Evolutionary conservation across 1,140 invertebrate species (phyloP), one percentile per base, ranked within the genome.

Genomic region (Brachionus angularis): DNA sequence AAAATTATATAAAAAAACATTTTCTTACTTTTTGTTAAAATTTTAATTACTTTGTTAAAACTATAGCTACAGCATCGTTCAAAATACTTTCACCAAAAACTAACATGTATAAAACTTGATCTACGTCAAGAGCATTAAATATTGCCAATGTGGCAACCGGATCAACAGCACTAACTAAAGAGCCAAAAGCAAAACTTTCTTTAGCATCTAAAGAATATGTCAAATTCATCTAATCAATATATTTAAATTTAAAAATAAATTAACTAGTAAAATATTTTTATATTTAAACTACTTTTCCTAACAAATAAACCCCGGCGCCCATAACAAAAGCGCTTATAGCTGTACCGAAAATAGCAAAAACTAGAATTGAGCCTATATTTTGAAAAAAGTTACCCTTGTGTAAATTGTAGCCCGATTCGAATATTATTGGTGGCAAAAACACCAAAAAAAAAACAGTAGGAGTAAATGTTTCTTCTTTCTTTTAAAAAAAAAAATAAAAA

Each of bases 301-400:
- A 72, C 16, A 79, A 67, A 31, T 74, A 74, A 12, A 77, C 36
- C 33, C 72, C 71, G 33, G 75, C 71, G 36, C 76, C 77, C 49
- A 78, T 77, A 12, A 74, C 33, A 14, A 72, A 73, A 14, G 95
- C 94, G 18, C 93, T 96, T 74, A 98, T 95, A 0, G 90, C 87
- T 18, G 95, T 98, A 0, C 95, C 95, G 76, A 96, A 85, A 74
- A 98, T 94, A 1, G 95, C 94, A 87, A 98, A 98, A 0, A 97
- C 87, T 49, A 84, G 73, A 73, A 87, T 87, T 31, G 85, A 93
- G 25, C 92, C 93, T 79, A 97, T 94, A 78, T 96, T 97, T 83
- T 96, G 93, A 79, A 98, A 97, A 78, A 98, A 98, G 78, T 98
- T 97, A 58, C 94, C 85, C 84, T 97, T 97, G 77, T 97, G 94